These are phyloP conservation scores for Caenorhabditis latens DNA, from an alignment of 1,140 invertebrate species.

Conservation along the genomic window DNA sequence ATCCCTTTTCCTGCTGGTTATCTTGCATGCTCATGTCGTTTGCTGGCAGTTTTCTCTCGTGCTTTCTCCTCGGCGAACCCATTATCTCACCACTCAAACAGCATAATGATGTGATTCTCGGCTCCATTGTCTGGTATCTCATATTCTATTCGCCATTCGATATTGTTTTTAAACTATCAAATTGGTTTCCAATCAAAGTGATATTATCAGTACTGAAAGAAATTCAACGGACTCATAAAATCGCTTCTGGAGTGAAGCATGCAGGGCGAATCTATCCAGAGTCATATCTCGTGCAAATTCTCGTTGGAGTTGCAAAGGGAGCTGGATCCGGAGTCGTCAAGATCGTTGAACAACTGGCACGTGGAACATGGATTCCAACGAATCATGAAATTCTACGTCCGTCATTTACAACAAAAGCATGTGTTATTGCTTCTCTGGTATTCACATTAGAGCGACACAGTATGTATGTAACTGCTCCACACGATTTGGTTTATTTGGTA, in stretches of 20 bases:
- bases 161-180: slow-evolving; percentile 92
- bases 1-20: slow-evolving; percentile 97
- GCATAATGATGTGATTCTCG: slow-evolving; percentile 88
- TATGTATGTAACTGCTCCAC: slow-evolving; percentile 93
- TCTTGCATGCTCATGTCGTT: slow-evolving; percentile 96
- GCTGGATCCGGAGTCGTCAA: slow-evolving; percentile 93
- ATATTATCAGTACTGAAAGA: slow-evolving; percentile 94
- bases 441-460: slow-evolving; percentile 97
- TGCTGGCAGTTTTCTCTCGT: slow-evolving; percentile 89
- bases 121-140: slow-evolving; percentile 85
- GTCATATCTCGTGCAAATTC: slow-evolving; percentile 94
- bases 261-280: slow-evolving; percentile 96
- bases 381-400: slow-evolving; percentile 98
- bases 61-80: slow-evolving; percentile 93
- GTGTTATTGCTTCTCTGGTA: slow-evolving; percentile 91
- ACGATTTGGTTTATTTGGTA: slow-evolving; percentile 92
- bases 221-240: slow-evolving; percentile 91
- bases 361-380: slow-evolving; percentile 96
- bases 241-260: slow-evolving; percentile 86
- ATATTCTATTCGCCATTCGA: slow-evolving; percentile 99
- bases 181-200: slow-evolving; percentile 94
- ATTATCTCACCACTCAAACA: slow-evolving; percentile 93
- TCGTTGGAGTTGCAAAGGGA: slow-evolving; percentile 80
- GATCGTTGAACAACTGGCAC: slow-evolving; percentile 87
- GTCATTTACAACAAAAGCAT: slow-evolving; percentile 97